phyloP scores from a whole-genome alignment of 1,140 invertebrate genomes.

The Penaeus chinensis region DNA sequence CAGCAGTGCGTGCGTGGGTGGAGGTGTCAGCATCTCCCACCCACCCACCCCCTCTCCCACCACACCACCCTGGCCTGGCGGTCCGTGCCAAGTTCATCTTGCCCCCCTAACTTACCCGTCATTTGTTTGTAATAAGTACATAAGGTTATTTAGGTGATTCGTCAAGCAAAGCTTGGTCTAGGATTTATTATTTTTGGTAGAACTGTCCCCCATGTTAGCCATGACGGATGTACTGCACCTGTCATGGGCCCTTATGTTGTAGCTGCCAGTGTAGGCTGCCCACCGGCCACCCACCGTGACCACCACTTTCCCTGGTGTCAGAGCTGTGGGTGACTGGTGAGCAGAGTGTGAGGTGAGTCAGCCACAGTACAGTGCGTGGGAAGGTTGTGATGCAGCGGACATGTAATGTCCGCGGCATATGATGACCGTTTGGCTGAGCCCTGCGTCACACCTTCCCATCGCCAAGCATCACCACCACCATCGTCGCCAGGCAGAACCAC shows the following conservation, averaged over 20 bases:
- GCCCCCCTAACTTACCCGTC: constrained; percentile 60
- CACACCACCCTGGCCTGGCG: constrained; percentile 54
- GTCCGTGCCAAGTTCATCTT: constrained; percentile 61
- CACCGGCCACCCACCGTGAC: constrained; percentile 17
- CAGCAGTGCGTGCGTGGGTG: constrained; percentile 48
- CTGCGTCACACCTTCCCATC: constrained; percentile 1
- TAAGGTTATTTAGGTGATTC: constrained; percentile 62
- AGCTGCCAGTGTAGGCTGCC: constrained; percentile 47
- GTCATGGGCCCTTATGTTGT: constrained; percentile 48
- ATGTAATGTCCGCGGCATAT: constrained; percentile 57
- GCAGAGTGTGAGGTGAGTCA: constrained; percentile 40
- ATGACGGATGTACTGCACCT: constrained; percentile 39
- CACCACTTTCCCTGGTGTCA: constrained; percentile 26
- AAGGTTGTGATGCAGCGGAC: constrained; percentile 34
- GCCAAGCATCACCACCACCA: background rate
- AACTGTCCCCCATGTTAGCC: constrained; percentile 46
- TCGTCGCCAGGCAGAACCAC: constrained; percentile 15
- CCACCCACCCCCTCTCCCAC: background rate
- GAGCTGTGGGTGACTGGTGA: constrained; percentile 25
- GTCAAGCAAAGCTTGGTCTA: constrained; percentile 61
- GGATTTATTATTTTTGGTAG: constrained; percentile 61
- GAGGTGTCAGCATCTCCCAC: background rate
- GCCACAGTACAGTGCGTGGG: constrained; percentile 33
- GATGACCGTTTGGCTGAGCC: constrained; percentile 57
- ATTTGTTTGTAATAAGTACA: constrained; percentile 61